A percentile compares a stretch with the other conserved stretches of the same genome.
phyloP scores from a whole-genome alignment of 1,140 invertebrate genomes.

The Aphaenogaster floridana region DNA sequence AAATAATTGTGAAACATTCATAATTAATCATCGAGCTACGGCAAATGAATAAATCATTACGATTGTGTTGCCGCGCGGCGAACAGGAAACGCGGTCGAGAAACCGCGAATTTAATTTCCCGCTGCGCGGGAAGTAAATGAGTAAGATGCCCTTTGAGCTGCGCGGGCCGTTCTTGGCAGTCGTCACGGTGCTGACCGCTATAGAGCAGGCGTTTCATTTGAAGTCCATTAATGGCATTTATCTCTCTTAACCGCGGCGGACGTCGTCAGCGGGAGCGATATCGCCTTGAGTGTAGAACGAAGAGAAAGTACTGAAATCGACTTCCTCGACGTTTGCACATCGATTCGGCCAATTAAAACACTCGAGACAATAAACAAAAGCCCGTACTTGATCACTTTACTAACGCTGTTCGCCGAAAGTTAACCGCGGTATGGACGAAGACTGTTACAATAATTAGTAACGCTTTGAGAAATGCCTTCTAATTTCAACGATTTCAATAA shows the following conservation, averaged over 20 bases:
- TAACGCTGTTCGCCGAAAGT: neutral
- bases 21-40: slow-evolving; percentile 66
- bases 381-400: neutral
- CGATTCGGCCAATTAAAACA: slow-evolving; percentile 53
- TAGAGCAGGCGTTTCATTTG: slow-evolving; percentile 35
- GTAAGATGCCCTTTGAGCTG: slow-evolving; percentile 64
- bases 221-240: slow-evolving; percentile 62
- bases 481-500: neutral
- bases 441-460: neutral
- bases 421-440: neutral
- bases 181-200: slow-evolving; percentile 58
- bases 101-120: slow-evolving; percentile 73
- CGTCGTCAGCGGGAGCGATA: slow-evolving; percentile 47
- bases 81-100: slow-evolving; percentile 75
- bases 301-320: slow-evolving; percentile 70
- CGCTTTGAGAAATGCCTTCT: neutral
- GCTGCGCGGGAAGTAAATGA: slow-evolving; percentile 51
- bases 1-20: slow-evolving; percentile 54
- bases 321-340: slow-evolving; percentile 20
- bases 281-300: slow-evolving; percentile 57
- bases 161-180: slow-evolving; percentile 27
- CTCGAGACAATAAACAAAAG: slow-evolving; percentile 33
- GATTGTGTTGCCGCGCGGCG: slow-evolving; percentile 46
- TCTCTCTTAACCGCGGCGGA: slow-evolving; percentile 47
- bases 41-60: slow-evolving; percentile 62